Conservation (phyloP, 2,113 vertebrate species). For the Eleginops maclovinus region DNA sequence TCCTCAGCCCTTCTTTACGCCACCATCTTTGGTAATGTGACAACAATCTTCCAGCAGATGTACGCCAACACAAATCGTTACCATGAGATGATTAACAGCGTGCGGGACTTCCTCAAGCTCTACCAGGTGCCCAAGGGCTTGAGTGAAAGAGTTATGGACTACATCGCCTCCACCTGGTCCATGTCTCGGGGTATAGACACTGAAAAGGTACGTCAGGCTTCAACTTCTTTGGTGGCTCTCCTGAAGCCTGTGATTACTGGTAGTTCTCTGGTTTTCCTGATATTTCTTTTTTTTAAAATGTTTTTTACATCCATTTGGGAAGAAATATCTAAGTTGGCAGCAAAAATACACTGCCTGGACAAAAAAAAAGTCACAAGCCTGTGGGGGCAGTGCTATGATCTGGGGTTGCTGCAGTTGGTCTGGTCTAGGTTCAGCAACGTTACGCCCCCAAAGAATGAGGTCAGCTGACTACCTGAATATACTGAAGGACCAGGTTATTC, state of each 20-base stretch:
- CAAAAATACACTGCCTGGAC: too few species aligned
- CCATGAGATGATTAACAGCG: slow-evolving; percentile 99
- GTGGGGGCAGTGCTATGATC: too few species aligned
- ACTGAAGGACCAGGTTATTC: too few species aligned
- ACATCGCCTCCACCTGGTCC: slow-evolving; percentile 99
- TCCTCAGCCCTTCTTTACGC: slow-evolving; percentile 94
- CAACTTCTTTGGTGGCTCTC: background rate
- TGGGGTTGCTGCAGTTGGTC: too few species aligned
- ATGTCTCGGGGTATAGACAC: slow-evolving; percentile 99
- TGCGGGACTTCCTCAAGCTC: slow-evolving; percentile 97
- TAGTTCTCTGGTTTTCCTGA: background rate
- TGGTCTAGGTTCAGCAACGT: too few species aligned
- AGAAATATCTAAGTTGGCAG: too few species aligned
- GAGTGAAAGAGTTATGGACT: slow-evolving; percentile 99
- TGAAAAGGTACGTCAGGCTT: slow-evolving; percentile 89
- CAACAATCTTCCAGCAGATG: slow-evolving; percentile 99
- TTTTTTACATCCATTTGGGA: too few species aligned
- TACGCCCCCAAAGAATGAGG: too few species aligned
- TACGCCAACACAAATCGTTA: slow-evolving; percentile 99
- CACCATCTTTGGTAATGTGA: slow-evolving; percentile 99
- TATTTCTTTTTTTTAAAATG: too few species aligned
- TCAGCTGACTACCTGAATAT: too few species aligned
- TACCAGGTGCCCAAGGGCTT: slow-evolving; percentile 99
- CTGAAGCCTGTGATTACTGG: background rate
- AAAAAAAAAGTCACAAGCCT: too few species aligned